phyloP scores from a whole-genome alignment of 2,113 vertebrate species.

The Thinocorus orbignyianus region DNA sequence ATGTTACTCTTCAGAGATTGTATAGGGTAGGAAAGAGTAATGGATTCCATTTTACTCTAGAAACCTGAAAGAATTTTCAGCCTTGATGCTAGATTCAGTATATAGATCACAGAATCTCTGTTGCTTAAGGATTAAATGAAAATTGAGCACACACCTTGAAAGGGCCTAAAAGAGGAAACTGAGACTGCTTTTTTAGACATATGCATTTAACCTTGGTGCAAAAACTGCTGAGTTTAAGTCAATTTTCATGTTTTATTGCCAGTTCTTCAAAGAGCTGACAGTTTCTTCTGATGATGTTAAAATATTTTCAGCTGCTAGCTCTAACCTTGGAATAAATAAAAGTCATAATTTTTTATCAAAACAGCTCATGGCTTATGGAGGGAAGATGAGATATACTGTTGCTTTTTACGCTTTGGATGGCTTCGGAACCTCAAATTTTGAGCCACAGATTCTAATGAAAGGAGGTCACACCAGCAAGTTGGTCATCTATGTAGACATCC shows the following conservation, averaged over 20 bases:
- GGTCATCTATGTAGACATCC: conserved; percentile 82
- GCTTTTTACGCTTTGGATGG: conserved; percentile 84
- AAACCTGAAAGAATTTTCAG: not conserved
- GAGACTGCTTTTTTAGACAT: not conserved
- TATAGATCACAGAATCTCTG: not conserved
- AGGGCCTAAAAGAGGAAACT: not conserved
- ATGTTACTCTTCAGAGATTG: not conserved
- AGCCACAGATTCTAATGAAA: conserved; percentile 91
- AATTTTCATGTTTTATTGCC: conserved; percentile 3
- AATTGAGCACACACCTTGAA: not conserved
- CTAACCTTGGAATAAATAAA: not conserved
- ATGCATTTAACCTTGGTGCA: not conserved
- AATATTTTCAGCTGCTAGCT: not conserved
- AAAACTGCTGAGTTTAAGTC: not conserved
- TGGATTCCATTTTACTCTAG: not conserved
- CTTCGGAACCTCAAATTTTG: conserved; percentile 83
- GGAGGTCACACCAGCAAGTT: conserved; percentile 84
- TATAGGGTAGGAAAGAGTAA: fast-evolving
- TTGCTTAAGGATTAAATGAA: not conserved
- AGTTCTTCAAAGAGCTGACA: not conserved
- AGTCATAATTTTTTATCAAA: not conserved
- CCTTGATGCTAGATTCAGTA: not conserved
- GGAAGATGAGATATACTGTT: conserved; percentile 81
- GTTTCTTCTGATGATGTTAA: not conserved
- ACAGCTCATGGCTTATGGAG: conserved; percentile 89